Base-by-base conservation (phyloP, 2,113 vertebrate genomes). In the Callopanchax toddi region DNA sequence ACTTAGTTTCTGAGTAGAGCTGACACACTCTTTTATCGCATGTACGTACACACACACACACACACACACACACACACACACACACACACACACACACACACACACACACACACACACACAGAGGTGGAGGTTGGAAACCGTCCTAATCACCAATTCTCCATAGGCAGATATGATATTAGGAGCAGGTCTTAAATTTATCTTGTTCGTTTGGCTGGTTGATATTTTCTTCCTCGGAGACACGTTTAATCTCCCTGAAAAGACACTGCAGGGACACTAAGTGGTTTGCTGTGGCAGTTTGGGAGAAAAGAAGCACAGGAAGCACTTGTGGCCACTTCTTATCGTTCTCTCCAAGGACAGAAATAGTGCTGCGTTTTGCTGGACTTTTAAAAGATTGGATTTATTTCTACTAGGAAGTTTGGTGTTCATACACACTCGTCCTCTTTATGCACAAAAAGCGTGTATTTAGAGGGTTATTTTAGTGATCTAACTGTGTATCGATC, bases 181-280 rank as follows among this genome's bases (percentile, higher is more conserved):
- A 80, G 63, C 70, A 60, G 53, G 56, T 76, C 65, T 73, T 78
- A 57, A 52, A 58, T 74, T 77, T 75, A 82, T 79, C 74, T 58
- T 59, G 70, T 73, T 77, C 40, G 10, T 72, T 75, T 53, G 44
- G 43, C 50, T 65, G 62, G 60, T 67, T 76, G 78, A 79, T 78
- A 86, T 81, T 83, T 77, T 72, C 52, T 57, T 83, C 78, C 83
- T 71, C 50, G 61, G 78, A 82, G 88, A 85, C 59, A 22, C 44
- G 20, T 53, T 73, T 86, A 77, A 85, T 87, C 80, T 86, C 60
- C 40, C 64, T 45, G 60, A 83, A 63, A 62, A 74, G 74, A 77
- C 67, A 74, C 78, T 67, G 66, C 58, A 45, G 63, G 66, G 56
- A 50, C 51, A 46, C 34, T 55, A 63, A 74, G 71, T 64, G 66